Conservation (phyloP, 2,888 invertebrate genomes). For the Chouioia cunea region DNA sequence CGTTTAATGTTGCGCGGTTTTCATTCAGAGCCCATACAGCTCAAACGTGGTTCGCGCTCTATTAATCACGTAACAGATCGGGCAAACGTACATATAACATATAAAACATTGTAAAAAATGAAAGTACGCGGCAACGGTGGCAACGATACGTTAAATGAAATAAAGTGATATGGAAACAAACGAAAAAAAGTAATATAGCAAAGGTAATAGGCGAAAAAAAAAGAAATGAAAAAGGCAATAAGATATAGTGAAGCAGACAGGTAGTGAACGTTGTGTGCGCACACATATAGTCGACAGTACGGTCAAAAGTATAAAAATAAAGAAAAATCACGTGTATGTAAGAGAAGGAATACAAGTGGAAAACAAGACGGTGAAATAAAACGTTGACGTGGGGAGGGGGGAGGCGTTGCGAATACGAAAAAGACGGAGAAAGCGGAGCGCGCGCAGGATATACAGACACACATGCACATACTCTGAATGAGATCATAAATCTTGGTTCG, state of each 20-base stretch:
- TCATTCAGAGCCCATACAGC: neutral
- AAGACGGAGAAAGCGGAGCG: slow-evolving; percentile 2
- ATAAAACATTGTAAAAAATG: slow-evolving; percentile 18
- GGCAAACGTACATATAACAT: too few relatives aligned
- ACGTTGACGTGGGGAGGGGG: slow-evolving; percentile 16
- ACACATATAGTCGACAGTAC: neutral
- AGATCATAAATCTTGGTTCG: slow-evolving; percentile 50
- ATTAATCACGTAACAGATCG: slow-evolving; percentile 23
- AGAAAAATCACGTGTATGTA: neutral
- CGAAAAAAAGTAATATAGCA: slow-evolving; percentile 29
- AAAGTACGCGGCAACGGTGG: slow-evolving; percentile 5
- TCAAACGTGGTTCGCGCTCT: neutral
- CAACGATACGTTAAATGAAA: slow-evolving; percentile 6
- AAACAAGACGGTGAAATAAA: slow-evolving; percentile 27
- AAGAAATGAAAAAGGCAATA: slow-evolving; percentile 23
- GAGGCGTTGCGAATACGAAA: slow-evolving; percentile 17
- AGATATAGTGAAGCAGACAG: slow-evolving; percentile 13
- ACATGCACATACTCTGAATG: slow-evolving; percentile 38
- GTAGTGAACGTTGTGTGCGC: neutral
- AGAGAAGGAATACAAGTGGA: slow-evolving; percentile 7
- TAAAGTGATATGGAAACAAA: slow-evolving; percentile 8
- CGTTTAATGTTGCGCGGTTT: slow-evolving; percentile 3
- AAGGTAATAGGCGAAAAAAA: slow-evolving; percentile 32
- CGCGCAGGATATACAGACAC: neutral
- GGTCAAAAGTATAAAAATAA: slow-evolving; percentile 14